Percentiles rank a stretch among this genome's conserved stretches.
Conservation (phyloP, 2,888 invertebrate genomes). For the Cryptus armator region DNA sequence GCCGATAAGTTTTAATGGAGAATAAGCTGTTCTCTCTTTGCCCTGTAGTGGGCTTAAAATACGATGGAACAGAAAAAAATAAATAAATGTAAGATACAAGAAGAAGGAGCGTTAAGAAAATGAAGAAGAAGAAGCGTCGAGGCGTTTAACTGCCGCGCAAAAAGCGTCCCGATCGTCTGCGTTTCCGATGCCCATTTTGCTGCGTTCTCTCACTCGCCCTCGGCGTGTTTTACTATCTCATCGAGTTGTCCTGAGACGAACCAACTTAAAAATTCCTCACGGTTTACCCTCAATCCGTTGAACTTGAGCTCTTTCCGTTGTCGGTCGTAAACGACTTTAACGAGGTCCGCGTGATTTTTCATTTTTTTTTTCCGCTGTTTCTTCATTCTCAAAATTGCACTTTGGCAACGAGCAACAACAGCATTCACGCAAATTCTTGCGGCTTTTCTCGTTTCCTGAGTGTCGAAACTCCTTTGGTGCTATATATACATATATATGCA, state of each 20-base stretch:
- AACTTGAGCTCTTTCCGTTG: background rate
- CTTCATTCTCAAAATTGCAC: constrained; percentile 33
- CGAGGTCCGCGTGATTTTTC: constrained; percentile 51
- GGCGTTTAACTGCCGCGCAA: constrained; percentile 44
- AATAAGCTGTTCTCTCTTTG: constrained; percentile 41
- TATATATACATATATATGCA: constrained; percentile 3
- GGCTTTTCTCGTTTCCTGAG: constrained; percentile 32
- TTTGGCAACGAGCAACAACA: background rate
- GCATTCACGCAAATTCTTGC: constrained; percentile 1
- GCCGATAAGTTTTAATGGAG: constrained; percentile 65
- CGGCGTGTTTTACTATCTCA: constrained; percentile 17
- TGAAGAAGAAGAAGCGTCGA: constrained; percentile 29
- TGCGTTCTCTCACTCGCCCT: background rate
- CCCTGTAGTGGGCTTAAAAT: constrained; percentile 1
- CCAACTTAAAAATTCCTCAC: background rate
- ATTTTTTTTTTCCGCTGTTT: background rate
- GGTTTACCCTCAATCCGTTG: constrained; percentile 28
- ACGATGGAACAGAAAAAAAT: constrained; percentile 27
- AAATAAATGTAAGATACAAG: constrained; percentile 26
- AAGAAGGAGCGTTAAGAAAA: constrained; percentile 4
- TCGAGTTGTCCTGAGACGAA: constrained; percentile 22
- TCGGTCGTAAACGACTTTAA: constrained; percentile 60
- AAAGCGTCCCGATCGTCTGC: constrained; percentile 26
- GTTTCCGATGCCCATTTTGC: constrained; percentile 26
- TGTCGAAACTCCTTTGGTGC: background rate